These are phyloP conservation scores for Palloptera scutellata DNA, from an alignment of 2,888 invertebrate species.

Conservation along the genomic window DNA sequence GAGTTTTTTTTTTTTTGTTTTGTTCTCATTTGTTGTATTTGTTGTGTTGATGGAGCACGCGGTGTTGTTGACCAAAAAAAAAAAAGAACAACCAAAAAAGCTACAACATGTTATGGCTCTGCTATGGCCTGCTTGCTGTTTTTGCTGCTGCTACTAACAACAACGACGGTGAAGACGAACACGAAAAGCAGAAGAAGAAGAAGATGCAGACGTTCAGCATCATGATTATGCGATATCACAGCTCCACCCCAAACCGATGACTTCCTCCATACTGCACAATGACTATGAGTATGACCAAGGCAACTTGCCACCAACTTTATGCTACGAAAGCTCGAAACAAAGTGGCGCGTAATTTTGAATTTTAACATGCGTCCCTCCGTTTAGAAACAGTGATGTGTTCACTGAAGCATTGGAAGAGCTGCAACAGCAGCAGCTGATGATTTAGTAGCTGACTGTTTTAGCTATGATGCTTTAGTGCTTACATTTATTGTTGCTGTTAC, in stretches of 20 bases:
- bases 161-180: too few species aligned
- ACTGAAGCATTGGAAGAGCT: not conserved
- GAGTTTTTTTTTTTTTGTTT: too few species aligned
- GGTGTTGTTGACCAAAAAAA: too few species aligned
- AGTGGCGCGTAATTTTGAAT: not conserved
- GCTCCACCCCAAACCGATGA: slow-evolving; percentile 11
- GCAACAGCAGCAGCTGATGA: not conserved
- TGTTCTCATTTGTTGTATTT: too few species aligned
- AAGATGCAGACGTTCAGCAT: not conserved
- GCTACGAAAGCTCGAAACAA: slow-evolving; percentile 1
- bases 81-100: not conserved
- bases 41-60: too few species aligned
- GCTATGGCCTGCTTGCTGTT: not conserved
- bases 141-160: not conserved
- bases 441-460: not conserved
- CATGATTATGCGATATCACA: slow-evolving; percentile 9
- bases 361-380: not conserved
- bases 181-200: not conserved
- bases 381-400: too few species aligned
- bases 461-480: too few species aligned
- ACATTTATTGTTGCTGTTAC: slow-evolving; percentile 6
- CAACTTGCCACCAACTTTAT: too few species aligned
- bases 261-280: not conserved
- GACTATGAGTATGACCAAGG: too few species aligned
- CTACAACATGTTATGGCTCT: not conserved